Base-by-base conservation (phyloP, 1,140 invertebrate genomes). In the Temnothorax longispinosus region DNA sequence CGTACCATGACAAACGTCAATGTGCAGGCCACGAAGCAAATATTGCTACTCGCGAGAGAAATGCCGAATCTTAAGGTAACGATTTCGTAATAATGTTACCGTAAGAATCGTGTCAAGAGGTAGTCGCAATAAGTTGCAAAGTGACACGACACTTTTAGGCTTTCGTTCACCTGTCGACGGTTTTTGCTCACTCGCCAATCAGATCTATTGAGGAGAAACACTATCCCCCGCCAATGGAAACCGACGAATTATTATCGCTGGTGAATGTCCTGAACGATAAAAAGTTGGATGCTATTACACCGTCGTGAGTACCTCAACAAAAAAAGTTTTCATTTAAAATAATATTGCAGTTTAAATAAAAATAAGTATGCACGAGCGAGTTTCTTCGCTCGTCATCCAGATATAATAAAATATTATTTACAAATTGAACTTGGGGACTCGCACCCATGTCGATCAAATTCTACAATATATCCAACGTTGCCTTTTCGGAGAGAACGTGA, bases 41-140 rank as follows among this genome's bases (percentile, higher is more conserved):
- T 97, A 27, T 76, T 97, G 2, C 91, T 96, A 67, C 94, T 97
- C 58, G 96, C 96, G n/a, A 96, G 96, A 93, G 95, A 96, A 92
- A 97, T 97, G 95, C 95, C 95, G 75, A 95, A 97, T 87, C 94
- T 98, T 4, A 97, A 97, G 95, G 97, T 97, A 94, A 90, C 3
- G 38, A 21, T 56, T 54, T 52, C 15, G 11, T 50, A 65, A 13
- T 27, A 11, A 56, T 13, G 47, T 3, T 50, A 77, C 5, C 4
- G 3, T 35, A 35, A 64, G 8, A 64, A 32, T 64, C 27, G 38
- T 44, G 6, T 77, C 32, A 47, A 47, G 15, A 27, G 2, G 27
- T 62, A 15, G 5, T 77, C 54, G 5, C 38, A 15, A 35, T 64
- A 47, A 74, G 10, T 47, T 27, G 58, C 21, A 64, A 69, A 69